Percentiles rank a stretch among this genome's conserved stretches.
Evolutionary conservation across 2,797 vertebrate species (phyloP).

Genomic region (Babyrousa celebensis): DNA sequence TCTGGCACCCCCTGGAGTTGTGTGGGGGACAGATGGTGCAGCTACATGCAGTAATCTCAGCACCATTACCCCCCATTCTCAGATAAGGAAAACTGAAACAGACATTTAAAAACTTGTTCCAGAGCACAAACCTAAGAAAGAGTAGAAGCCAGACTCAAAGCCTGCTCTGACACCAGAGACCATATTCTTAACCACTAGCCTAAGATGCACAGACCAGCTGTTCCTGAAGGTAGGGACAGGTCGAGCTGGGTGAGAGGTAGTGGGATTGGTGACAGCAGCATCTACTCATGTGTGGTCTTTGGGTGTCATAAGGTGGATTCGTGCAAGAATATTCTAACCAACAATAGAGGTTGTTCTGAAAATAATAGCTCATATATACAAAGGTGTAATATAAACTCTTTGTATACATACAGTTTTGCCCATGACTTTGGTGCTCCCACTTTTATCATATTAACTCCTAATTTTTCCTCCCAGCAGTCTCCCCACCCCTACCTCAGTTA

Average conservation of each 20-base stretch:
- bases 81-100: constrained; percentile 20
- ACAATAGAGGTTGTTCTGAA: not conserved
- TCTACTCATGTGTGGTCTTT: not conserved
- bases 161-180: not conserved
- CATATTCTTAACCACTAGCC: not conserved
- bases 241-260: not conserved
- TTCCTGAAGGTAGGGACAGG: not conserved
- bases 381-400: not conserved
- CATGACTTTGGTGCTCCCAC: not conserved
- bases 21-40: not conserved
- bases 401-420: not conserved
- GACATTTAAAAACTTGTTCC: not conserved
- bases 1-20: not conserved
- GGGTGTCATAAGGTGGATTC: not conserved
- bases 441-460: not conserved
- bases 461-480: not conserved
- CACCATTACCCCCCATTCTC: not conserved
- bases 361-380: not conserved
- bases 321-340: not conserved
- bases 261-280: not conserved
- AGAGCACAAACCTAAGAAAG: not conserved
- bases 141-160: not conserved
- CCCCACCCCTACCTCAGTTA: not conserved
- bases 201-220: not conserved
- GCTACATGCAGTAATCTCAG: not conserved